Evolutionary conservation across 1,140 invertebrate species (phyloP).

Genomic region (Teleopsis dalmanni): DNA sequence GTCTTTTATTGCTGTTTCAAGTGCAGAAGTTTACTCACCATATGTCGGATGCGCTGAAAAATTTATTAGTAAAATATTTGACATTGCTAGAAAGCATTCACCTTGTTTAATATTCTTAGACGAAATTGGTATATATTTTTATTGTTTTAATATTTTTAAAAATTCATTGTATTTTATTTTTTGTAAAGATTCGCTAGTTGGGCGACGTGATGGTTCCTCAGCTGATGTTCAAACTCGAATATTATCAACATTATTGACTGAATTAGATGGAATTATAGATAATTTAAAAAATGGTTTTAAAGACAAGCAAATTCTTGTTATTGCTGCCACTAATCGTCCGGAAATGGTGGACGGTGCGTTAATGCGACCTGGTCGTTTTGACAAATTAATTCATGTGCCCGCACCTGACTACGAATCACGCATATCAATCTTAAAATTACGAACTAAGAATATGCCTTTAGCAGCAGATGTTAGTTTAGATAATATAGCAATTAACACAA

Average conservation of each 20-base stretch:
- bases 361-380: slow-evolving; percentile 66
- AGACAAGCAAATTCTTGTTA: slow-evolving; percentile 51
- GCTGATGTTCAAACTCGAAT: slow-evolving; percentile 54
- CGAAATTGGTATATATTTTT: slow-evolving; percentile 53
- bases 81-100: slow-evolving; percentile 56
- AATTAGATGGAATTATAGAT: slow-evolving; percentile 59
- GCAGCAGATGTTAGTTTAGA: slow-evolving; percentile 52
- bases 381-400: slow-evolving; percentile 67
- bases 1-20: slow-evolving; percentile 56
- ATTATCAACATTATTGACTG: slow-evolving; percentile 57
- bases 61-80: slow-evolving; percentile 55
- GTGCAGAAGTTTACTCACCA: slow-evolving; percentile 60
- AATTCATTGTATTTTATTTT: not conserved
- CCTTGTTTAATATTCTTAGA: slow-evolving; percentile 69
- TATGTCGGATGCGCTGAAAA: slow-evolving; percentile 61
- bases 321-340: slow-evolving; percentile 71
- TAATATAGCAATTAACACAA: slow-evolving; percentile 53
- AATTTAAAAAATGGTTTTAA: not conserved
- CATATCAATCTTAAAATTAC: slow-evolving; percentile 54
- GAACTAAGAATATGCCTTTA: slow-evolving; percentile 55
- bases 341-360: slow-evolving; percentile 72
- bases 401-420: slow-evolving; percentile 58
- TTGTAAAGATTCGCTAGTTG: slow-evolving; percentile 54
- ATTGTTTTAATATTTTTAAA: not conserved
- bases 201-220: slow-evolving; percentile 43